Percentiles rank a stretch among this genome's conserved stretches.
phyloP scores from a whole-genome alignment of 2,113 vertebrate genomes.

The Ornithorhynchus anatinus region DNA sequence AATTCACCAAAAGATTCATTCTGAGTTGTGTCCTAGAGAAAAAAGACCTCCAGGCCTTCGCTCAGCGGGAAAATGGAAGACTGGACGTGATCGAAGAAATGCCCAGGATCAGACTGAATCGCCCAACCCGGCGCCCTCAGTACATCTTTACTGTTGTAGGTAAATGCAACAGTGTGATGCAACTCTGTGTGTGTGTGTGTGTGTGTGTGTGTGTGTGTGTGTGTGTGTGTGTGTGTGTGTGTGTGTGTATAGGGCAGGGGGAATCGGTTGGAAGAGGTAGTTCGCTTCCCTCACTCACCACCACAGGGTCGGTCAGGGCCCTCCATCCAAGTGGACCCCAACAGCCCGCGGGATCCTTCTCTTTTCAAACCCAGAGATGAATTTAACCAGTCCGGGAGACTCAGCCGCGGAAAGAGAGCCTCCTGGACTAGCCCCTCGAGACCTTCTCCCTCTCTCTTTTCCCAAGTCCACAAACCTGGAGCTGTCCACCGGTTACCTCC shows the following conservation, averaged over 20 bases:
- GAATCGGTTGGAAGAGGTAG: slow-evolving; percentile 49
- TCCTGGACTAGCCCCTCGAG: too few species aligned
- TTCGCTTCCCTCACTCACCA: slow-evolving; percentile 9
- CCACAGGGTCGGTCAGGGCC: slow-evolving; percentile 50
- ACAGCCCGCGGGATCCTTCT: slow-evolving; percentile 65
- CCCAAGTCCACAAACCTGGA: slow-evolving; percentile 54
- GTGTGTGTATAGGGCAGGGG: too few species aligned
- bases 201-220: slow-evolving; percentile 18
- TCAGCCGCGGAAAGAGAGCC: too few species aligned
- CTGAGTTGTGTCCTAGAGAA: not conserved
- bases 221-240: not conserved
- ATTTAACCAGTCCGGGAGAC: too few species aligned
- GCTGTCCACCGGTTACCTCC: slow-evolving; percentile 2
- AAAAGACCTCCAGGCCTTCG: too few species aligned
- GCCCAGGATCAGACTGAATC: too few species aligned
- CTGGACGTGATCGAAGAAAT: too few species aligned
- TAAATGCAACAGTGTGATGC: too few species aligned
- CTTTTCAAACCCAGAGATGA: slow-evolving; percentile 82
- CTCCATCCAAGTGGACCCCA: slow-evolving; percentile 65
- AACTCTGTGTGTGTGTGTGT: not conserved
- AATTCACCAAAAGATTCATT: not conserved
- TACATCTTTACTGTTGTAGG: too few species aligned
- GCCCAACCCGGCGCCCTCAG: too few species aligned
- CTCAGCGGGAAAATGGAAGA: too few species aligned
- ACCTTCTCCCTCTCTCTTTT: slow-evolving; percentile 68